These are phyloP conservation scores for Dendrocincla fuliginosa DNA, from an alignment of 2,797 vertebrate species.

Conservation along the genomic window DNA sequence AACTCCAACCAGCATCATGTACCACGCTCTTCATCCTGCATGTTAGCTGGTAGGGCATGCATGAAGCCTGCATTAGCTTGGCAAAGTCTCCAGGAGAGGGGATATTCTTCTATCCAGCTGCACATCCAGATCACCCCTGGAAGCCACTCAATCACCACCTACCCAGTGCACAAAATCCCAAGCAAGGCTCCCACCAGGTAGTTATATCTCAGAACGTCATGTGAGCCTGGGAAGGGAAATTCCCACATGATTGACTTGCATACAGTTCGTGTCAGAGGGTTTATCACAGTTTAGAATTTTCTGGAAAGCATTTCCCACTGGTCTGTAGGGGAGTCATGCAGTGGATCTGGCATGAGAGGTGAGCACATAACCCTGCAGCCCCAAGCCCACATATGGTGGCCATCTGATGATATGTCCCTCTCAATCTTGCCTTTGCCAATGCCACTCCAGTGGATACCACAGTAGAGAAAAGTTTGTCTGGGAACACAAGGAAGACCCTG, in stretches of 20 bases:
- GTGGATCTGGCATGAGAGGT: background rate
- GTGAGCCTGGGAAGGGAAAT: background rate
- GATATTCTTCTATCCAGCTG: background rate
- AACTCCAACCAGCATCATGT: background rate
- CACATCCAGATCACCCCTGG: background rate
- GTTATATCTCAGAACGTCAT: background rate
- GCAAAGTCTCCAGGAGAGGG: background rate
- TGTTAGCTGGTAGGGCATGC: background rate
- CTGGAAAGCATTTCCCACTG: background rate
- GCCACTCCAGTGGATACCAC: fast-evolving
- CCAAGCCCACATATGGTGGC: background rate
- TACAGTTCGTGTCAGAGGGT: background rate
- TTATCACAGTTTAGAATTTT: background rate
- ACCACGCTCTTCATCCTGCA: background rate
- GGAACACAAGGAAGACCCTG: background rate
- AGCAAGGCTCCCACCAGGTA: background rate
- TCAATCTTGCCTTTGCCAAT: background rate
- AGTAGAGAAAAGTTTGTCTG: background rate
- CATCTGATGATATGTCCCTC: background rate
- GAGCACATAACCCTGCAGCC: background rate
- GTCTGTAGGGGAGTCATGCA: background rate
- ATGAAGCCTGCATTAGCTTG: background rate
- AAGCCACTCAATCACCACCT: background rate
- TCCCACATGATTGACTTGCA: background rate
- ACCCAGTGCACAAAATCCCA: background rate